Conservation (phyloP, 2,888 invertebrate genomes). For the Thereva nobilitata region DNA sequence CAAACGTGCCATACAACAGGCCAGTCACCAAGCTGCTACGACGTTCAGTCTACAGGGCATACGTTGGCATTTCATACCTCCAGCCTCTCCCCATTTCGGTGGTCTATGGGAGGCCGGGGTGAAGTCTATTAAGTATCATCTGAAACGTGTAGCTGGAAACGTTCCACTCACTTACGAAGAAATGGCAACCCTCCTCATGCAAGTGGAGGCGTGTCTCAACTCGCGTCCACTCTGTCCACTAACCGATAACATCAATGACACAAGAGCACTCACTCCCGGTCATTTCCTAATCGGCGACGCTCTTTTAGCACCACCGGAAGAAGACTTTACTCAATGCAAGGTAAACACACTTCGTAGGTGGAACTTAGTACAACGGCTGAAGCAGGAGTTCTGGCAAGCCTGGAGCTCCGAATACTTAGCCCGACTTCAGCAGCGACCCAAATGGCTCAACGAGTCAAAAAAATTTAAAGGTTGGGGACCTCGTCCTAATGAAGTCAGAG, state of each 20-base stretch:
- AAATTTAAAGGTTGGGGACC: not conserved
- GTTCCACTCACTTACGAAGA: conserved; percentile 22
- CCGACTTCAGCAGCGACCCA: not conserved
- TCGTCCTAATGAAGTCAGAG: not conserved
- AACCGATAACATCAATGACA: conserved; percentile 1
- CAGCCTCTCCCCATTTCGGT: conserved; percentile 46
- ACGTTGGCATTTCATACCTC: conserved; percentile 41
- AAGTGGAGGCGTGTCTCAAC: conserved; percentile 18
- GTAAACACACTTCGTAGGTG: not conserved
- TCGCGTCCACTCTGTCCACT: conserved; percentile 13
- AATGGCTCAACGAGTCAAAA: not conserved
- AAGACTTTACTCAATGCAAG: not conserved
- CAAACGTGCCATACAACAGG: too few species aligned
- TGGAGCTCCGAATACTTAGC: not conserved
- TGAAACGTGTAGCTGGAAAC: not conserved
- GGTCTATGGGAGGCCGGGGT: conserved; percentile 40
- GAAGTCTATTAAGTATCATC: conserved; percentile 2
- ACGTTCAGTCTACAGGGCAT: not conserved
- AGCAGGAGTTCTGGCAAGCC: conserved; percentile 11
- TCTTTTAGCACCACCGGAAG: not conserved
- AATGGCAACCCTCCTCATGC: conserved; percentile 15
- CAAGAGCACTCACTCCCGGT: conserved; percentile 8
- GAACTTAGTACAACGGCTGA: conserved; percentile 6
- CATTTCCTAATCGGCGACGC: conserved; percentile 26
- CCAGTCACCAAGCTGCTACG: too few species aligned